Conservation (phyloP, 1,140 invertebrate species). For the Zaprionus gabonicus region DNA sequence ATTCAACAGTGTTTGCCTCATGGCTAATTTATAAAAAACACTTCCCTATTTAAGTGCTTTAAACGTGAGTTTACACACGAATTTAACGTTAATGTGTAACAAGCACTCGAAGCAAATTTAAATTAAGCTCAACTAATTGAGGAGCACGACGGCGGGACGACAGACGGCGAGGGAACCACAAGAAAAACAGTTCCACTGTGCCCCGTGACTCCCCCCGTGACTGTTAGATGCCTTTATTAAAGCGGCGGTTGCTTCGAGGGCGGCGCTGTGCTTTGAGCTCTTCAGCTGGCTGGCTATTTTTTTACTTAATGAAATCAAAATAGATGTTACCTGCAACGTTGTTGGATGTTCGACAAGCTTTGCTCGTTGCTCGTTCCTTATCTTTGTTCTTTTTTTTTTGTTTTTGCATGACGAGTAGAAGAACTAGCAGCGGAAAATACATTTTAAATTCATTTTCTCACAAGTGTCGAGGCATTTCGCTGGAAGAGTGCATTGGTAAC, state of each 20-base stretch:
- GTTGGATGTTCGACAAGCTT: constrained; percentile 16
- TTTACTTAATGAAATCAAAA: constrained; percentile 81
- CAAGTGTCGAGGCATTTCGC: not conserved
- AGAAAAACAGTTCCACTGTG: constrained; percentile 14
- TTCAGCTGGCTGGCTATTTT: constrained; percentile 68
- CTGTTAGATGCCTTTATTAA: not conserved
- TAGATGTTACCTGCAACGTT: constrained; percentile 61
- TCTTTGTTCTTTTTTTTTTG: not conserved
- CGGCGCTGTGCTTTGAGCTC: constrained; percentile 16
- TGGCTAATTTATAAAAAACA: constrained; percentile 57
- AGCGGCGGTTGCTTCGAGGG: constrained; percentile 51
- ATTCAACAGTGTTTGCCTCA: constrained; percentile 23
- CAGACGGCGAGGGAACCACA: not conserved
- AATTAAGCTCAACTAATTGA: constrained; percentile 78
- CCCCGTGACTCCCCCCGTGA: not conserved
- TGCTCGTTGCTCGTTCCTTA: not conserved
- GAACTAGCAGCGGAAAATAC: not conserved
- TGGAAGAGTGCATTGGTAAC: not conserved
- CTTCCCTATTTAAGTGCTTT: constrained; percentile 41
- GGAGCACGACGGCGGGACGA: constrained; percentile 16
- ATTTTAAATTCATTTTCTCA: constrained; percentile 4
- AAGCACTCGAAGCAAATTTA: constrained; percentile 76
- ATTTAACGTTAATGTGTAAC: constrained; percentile 67
- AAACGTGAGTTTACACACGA: constrained; percentile 52
- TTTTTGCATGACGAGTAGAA: not conserved